Evolutionary conservation across 1,140 invertebrate genomes (phyloP).

Genomic region (Papilio dardanus): DNA sequence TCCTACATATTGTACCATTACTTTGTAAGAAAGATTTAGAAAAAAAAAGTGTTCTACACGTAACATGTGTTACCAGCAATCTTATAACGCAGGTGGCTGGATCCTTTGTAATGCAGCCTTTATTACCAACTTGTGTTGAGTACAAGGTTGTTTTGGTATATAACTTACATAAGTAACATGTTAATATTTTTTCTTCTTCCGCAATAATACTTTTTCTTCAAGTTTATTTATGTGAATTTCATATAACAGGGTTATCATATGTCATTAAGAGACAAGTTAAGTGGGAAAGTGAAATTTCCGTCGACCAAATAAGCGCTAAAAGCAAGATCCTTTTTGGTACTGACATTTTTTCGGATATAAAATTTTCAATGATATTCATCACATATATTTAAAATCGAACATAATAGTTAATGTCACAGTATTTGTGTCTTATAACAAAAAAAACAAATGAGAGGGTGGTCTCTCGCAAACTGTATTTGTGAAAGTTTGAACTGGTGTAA

Average conservation of each 20-base stretch:
- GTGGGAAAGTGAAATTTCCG: not conserved
- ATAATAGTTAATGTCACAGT: not conserved
- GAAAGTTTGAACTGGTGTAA: constrained; percentile 5
- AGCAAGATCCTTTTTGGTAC: not conserved
- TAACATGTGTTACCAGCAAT: constrained; percentile 10
- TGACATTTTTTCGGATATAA: not conserved
- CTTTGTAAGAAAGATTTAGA: not conserved
- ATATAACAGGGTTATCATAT: not conserved
- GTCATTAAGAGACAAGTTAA: constrained; percentile 2
- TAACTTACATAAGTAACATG: not conserved
- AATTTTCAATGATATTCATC: not conserved
- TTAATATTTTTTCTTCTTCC: not conserved
- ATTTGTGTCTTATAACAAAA: not conserved
- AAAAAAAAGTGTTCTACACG: not conserved
- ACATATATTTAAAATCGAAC: not conserved
- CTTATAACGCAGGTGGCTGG: constrained; percentile 14
- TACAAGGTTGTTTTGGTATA: not conserved
- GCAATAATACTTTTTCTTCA: not conserved
- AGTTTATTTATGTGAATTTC: not conserved
- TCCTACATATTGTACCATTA: constrained; percentile 14
- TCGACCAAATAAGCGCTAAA: not conserved
- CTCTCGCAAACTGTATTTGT: not conserved
- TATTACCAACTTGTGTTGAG: not conserved
- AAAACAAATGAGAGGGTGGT: not conserved
- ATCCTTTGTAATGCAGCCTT: constrained; percentile 12